Evolutionary conservation across 2,888 invertebrate species (phyloP).

Genomic region (Athalia rosae): DNA sequence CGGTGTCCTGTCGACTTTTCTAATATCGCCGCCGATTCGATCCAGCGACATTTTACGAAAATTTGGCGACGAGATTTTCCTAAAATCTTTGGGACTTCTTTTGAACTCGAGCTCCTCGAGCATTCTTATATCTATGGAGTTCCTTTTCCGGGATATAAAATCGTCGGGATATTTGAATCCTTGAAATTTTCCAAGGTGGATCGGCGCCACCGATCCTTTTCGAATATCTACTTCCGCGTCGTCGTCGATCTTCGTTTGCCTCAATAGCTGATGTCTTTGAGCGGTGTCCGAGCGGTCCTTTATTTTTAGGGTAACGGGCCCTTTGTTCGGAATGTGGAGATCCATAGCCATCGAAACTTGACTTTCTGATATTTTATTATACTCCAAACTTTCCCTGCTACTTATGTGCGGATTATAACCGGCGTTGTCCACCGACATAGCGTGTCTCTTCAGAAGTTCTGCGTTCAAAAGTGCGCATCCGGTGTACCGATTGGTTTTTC

Average conservation of each 20-base stretch:
- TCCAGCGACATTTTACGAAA: constrained; percentile 71
- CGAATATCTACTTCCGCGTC: constrained; percentile 70
- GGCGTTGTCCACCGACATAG: constrained; percentile 88
- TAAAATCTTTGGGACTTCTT: constrained; percentile 66
- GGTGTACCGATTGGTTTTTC: constrained; percentile 67
- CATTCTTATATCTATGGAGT: constrained; percentile 67
- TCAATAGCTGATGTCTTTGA: constrained; percentile 83
- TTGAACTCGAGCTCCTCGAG: constrained; percentile 64
- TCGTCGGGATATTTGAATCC: constrained; percentile 68
- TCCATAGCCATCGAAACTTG: constrained; percentile 87
- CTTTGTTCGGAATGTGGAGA: constrained; percentile 80
- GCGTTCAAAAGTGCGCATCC: constrained; percentile 79
- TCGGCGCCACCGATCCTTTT: constrained; percentile 51
- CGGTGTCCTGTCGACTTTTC: constrained; percentile 62
- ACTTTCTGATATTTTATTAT: constrained; percentile 77
- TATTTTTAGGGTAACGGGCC: constrained; percentile 77
- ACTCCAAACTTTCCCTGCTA: constrained; percentile 74
- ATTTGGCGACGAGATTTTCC: constrained; percentile 67
- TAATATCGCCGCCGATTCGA: constrained; percentile 63
- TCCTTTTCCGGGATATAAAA: constrained; percentile 68
- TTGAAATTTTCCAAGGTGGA: constrained; percentile 44
- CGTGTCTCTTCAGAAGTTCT: constrained; percentile 83
- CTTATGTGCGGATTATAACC: constrained; percentile 71
- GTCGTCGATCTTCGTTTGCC: constrained; percentile 86
- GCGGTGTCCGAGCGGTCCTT: constrained; percentile 81